Percentiles rank a stretch among this genome's conserved stretches.
Conservation (phyloP, 2,797 vertebrate genomes). For the Adrianichthys oophorus region DNA sequence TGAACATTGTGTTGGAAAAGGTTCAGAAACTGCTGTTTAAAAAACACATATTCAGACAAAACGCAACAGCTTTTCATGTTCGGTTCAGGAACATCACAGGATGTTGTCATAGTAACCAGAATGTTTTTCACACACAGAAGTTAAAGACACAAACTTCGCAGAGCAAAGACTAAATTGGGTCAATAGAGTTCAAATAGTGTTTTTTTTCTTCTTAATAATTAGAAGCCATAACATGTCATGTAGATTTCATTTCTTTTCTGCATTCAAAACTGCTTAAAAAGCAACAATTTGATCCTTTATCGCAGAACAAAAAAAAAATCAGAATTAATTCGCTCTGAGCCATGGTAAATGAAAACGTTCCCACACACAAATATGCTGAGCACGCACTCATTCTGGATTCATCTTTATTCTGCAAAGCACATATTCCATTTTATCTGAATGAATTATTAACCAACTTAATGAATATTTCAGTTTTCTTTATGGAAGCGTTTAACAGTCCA, state of each 20-base stretch:
- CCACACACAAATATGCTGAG: conserved; percentile 74
- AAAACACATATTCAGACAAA: conserved; percentile 38
- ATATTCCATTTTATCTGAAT: conserved; percentile 73
- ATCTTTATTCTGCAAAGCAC: conserved; percentile 65
- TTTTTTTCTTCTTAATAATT: conserved; percentile 56
- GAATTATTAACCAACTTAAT: conserved; percentile 77
- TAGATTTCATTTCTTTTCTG: conserved; percentile 57
- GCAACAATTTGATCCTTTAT: conserved; percentile 72
- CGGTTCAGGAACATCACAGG: conserved; percentile 30
- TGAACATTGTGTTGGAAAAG: conserved; percentile 55
- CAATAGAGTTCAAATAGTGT: conserved; percentile 37
- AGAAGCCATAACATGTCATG: conserved; percentile 48
- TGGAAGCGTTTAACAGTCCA: conserved; percentile 66
- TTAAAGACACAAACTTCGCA: conserved; percentile 17
- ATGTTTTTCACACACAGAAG: too few species aligned
- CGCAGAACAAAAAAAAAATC: conserved; percentile 61
- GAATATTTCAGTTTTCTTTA: conserved; percentile 78
- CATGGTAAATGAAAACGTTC: conserved; percentile 67
- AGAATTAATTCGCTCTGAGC: conserved; percentile 72
- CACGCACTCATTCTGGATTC: conserved; percentile 68
- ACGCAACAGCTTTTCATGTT: conserved; percentile 31
- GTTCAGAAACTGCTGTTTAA: conserved; percentile 18
- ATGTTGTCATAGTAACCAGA: conserved; percentile 28
- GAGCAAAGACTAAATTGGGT: conserved; percentile 58
- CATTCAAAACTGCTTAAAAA: conserved; percentile 70